phyloP scores from a whole-genome alignment of 2,888 invertebrate genomes.

The Leucoma salicis region DNA sequence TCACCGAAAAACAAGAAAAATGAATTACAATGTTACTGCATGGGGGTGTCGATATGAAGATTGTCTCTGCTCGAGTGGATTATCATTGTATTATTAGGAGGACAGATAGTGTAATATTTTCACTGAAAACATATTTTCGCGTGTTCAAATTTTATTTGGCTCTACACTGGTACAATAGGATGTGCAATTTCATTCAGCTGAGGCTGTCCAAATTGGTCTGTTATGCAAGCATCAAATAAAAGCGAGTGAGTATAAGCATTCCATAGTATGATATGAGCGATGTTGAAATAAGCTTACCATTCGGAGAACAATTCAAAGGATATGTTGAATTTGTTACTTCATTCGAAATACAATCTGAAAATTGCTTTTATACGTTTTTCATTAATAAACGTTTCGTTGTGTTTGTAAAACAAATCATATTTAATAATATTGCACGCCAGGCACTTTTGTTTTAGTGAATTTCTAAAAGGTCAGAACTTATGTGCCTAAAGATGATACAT shows the following conservation, averaged over 20 bases:
- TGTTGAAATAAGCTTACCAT: conserved; percentile 46
- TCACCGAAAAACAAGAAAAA: too few relatives aligned
- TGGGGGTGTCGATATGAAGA: too few relatives aligned
- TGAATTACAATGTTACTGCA: too few relatives aligned
- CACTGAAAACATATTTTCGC: conserved; percentile 60
- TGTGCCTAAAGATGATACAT: too few relatives aligned
- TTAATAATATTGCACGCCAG: too few relatives aligned
- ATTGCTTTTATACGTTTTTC: too few relatives aligned
- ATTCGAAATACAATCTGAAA: conserved; percentile 36
- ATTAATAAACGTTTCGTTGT: too few relatives aligned
- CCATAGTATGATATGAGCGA: conserved; percentile 45
- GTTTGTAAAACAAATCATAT: too few relatives aligned
- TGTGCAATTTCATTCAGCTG: conserved; percentile 63
- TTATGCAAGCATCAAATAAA: conserved; percentile 60
- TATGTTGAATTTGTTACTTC: conserved; percentile 39
- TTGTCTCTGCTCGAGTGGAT: too few relatives aligned
- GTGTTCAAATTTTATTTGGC: conserved; percentile 60
- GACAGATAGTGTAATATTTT: conserved; percentile 50
- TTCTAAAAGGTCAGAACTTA: too few relatives aligned
- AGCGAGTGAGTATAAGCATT: conserved; percentile 47
- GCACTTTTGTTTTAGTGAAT: too few relatives aligned
- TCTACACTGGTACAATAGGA: conserved; percentile 55
- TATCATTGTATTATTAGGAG: too few relatives aligned
- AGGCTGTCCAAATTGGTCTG: conserved; percentile 58
- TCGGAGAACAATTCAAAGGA: conserved; percentile 38